Evolutionary conservation across 2,797 vertebrate genomes (phyloP), one percentile per base, ranked within the genome.

Genomic region (Hylomyscus alleni): DNA sequence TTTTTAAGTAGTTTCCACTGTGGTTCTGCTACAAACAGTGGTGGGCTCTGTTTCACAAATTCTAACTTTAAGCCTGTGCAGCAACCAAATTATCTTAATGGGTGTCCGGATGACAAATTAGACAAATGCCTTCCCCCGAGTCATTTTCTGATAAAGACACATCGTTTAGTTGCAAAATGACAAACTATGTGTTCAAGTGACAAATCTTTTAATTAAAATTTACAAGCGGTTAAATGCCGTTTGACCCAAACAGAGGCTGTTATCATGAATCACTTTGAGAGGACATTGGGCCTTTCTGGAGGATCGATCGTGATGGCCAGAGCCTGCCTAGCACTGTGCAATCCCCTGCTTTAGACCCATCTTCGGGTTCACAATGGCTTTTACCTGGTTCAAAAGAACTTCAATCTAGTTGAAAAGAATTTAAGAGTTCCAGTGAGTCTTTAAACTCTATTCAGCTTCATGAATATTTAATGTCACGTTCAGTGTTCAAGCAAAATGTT

Each of bases 391-490:
- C 56, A 58, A 92, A 97, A 97, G 97, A 95, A 93, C 96, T 98
- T 98, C 98, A 87, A 97, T 98, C 98, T 98, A 94, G 88, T 97
- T 98, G 98, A 98, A 97, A 98, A 98, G 98, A 95, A 95, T 97
- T 89, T 97, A 90, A 98, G 97, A 95, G 91, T 99, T 98, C 98
- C 60, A 95, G 97, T 95, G n/a, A 60, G 94, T 65, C 96, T 98
- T 97, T 97, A 98, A 98, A 96, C 96, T 75, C 95, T 95, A 94
- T 80, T 75, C 91, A 72, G 93, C 85, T 52, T 97, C 98, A 98
- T 99, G 98, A 98, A 99, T 98, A 98, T 98, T 99, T 98, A 97
- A 99, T 98, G 95, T 96, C 98, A 98, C 83, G 76, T 97, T 97
- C 89, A 52, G 97, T 93, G 95, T 88, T 97, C 72, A 52, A 93